Percentiles rank a stretch among this genome's conserved stretches.
Evolutionary conservation across 2,888 invertebrate species (phyloP).

Genomic region (Rugalucina vietnamica): DNA sequence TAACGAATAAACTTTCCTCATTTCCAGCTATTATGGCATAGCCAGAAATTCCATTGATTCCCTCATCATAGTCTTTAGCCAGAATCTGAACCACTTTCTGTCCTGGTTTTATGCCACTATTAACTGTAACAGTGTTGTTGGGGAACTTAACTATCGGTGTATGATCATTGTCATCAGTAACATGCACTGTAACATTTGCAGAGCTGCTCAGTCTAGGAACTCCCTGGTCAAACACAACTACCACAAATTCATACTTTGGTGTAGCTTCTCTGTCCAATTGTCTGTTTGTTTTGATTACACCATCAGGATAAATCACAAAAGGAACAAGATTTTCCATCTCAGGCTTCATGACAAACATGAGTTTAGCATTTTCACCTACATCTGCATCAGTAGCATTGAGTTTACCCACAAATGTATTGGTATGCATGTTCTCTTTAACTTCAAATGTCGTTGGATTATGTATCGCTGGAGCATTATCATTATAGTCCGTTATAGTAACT

Average conservation of each 20-base stretch:
- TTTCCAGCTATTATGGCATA: slow-evolving; percentile 67
- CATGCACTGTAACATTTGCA: slow-evolving; percentile 60
- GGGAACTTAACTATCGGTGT: slow-evolving; percentile 77
- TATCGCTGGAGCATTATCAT: slow-evolving; percentile 97
- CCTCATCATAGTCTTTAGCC: slow-evolving; percentile 65
- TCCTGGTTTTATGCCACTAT: slow-evolving; percentile 63
- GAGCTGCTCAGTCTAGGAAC: slow-evolving; percentile 53
- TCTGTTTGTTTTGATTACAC: slow-evolving; percentile 63
- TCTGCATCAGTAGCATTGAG: slow-evolving; percentile 96
- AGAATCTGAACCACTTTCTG: slow-evolving; percentile 62
- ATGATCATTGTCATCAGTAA: slow-evolving; percentile 80
- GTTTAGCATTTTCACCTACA: slow-evolving; percentile 92
- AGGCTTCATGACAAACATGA: slow-evolving; percentile 59
- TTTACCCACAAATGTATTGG: slow-evolving; percentile 94
- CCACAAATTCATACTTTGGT: slow-evolving; percentile 59
- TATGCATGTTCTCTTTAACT: slow-evolving; percentile 94
- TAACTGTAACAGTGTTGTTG: slow-evolving; percentile 72
- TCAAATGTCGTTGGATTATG: slow-evolving; percentile 95
- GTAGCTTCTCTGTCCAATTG: slow-evolving; percentile 64
- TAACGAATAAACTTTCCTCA: slow-evolving; percentile 60
- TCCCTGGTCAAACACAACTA: slow-evolving; percentile 66
- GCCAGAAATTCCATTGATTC: slow-evolving; percentile 52
- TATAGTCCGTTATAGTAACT: slow-evolving; percentile 96
- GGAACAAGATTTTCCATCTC: slow-evolving; percentile 56
- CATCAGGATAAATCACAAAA: slow-evolving; percentile 65